Evolutionary conservation across 2,797 vertebrate genomes (phyloP).

Genomic region (Epinephelus malabaricus): DNA sequence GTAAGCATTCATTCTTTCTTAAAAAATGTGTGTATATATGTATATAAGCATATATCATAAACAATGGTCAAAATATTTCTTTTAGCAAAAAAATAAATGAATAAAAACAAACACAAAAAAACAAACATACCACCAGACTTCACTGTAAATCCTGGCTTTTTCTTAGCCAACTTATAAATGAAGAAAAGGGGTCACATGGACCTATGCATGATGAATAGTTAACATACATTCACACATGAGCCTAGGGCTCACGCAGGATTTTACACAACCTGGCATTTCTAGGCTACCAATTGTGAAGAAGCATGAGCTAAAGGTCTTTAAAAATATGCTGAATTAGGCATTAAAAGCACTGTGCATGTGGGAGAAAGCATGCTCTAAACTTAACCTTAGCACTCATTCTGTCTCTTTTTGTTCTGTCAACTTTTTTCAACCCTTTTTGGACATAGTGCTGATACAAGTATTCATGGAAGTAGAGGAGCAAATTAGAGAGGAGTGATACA

Average conservation of each 20-base stretch:
- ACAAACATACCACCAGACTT: not conserved
- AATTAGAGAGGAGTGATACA: constrained; percentile 31
- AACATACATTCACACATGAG: constrained; percentile 36
- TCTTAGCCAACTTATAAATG: not conserved
- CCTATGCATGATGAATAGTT: constrained; percentile 20
- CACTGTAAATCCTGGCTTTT: not conserved
- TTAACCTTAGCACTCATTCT: constrained; percentile 15
- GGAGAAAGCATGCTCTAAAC: constrained; percentile 6
- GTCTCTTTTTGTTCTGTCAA: constrained; percentile 20
- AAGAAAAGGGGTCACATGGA: not conserved
- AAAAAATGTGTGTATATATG: not conserved
- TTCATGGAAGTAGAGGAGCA: constrained; percentile 26
- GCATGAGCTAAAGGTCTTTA: not conserved
- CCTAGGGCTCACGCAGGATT: constrained; percentile 21
- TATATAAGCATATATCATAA: not conserved
- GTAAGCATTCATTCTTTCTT: not conserved
- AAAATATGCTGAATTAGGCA: constrained; percentile 37
- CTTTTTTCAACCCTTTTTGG: constrained; percentile 21
- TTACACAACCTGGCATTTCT: constrained; percentile 58
- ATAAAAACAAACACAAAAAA: not conserved
- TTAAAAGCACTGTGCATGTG: constrained; percentile 57
- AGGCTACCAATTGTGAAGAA: constrained; percentile 20
- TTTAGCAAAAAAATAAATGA: not conserved
- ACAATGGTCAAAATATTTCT: not conserved
- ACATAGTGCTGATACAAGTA: constrained; percentile 16